Percentiles rank a stretch among this genome's conserved stretches.
Conservation (phyloP, 1,140 invertebrate genomes). For the Paralvinella palmiformis region DNA sequence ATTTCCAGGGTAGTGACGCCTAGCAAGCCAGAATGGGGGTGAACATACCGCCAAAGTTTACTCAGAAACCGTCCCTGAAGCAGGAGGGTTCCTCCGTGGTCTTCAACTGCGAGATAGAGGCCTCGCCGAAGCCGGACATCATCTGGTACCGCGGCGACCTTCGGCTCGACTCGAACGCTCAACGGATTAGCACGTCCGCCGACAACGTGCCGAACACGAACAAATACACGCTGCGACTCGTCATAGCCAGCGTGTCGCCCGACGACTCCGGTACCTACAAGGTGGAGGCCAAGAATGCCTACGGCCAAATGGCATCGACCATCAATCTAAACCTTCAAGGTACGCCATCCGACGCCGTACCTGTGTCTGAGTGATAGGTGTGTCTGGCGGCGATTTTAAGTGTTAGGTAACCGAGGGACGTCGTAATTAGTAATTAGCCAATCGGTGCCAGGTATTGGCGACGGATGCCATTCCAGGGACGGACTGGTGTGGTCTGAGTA, state of each 20-base stretch:
- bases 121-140: slow-evolving; percentile 43
- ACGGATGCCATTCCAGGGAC: too few relatives aligned
- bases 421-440: too few relatives aligned
- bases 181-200: background rate
- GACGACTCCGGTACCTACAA: slow-evolving; percentile 94
- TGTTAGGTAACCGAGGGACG: too few relatives aligned
- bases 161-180: slow-evolving; percentile 19
- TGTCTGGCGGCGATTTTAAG: too few relatives aligned
- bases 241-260: slow-evolving; percentile 87
- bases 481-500: too few relatives aligned
- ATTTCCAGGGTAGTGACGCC: slow-evolving; percentile 12
- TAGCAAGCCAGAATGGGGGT: slow-evolving; percentile 24
- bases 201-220: background rate
- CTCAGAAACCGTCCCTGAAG: slow-evolving; percentile 87
- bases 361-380: too few relatives aligned
- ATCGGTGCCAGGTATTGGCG: too few relatives aligned
- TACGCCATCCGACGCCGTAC: too few relatives aligned
- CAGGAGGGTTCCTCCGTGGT: slow-evolving; percentile 64
- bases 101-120: slow-evolving; percentile 45
- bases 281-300: slow-evolving; percentile 94
- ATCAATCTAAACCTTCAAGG: slow-evolving; percentile 95
- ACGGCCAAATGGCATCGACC: slow-evolving; percentile 94
- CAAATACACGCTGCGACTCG: slow-evolving; percentile 21
- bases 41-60: slow-evolving; percentile 68
- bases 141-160: slow-evolving; percentile 42